These are phyloP conservation scores for Tenualosa ilisha DNA, from an alignment of 2,797 vertebrate species.

Conservation along the genomic window DNA sequence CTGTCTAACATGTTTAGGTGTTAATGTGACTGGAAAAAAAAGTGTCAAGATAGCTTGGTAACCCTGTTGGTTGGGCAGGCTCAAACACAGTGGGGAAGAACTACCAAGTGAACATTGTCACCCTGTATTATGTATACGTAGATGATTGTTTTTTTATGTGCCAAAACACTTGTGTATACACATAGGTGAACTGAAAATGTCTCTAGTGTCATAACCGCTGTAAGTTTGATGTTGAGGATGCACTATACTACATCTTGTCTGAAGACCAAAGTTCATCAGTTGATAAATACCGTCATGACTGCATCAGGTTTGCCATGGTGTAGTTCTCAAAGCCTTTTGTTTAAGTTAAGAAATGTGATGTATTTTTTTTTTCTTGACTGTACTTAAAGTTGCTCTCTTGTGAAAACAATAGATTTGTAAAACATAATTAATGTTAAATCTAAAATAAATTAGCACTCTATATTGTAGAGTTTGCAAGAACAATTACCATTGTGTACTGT, in stretches of 20 bases:
- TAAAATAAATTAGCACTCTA: neutral
- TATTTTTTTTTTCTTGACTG: neutral
- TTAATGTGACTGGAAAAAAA: neutral
- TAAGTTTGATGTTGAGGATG: neutral
- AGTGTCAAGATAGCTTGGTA: neutral
- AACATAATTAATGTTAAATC: neutral
- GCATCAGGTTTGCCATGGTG: neutral
- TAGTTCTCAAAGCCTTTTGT: neutral
- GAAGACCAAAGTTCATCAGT: neutral
- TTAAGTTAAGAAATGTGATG: neutral
- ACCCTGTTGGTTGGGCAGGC: neutral
- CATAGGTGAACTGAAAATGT: neutral
- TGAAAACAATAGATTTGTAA: slow-evolving; percentile 6
- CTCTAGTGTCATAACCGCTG: neutral
- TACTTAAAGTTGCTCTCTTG: neutral
- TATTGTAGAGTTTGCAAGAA: neutral
- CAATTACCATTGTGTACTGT: neutral
- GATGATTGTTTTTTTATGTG: neutral
- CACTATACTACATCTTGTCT: neutral
- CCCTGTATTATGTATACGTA: neutral
- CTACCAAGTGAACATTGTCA: neutral
- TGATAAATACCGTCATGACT: neutral
- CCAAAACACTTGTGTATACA: neutral
- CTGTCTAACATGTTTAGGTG: neutral
- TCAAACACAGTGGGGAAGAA: neutral